A percentile compares a stretch with the other conserved stretches of the same genome.
phyloP scores from a whole-genome alignment of 2,113 vertebrate genomes.

The Galbula dea region DNA sequence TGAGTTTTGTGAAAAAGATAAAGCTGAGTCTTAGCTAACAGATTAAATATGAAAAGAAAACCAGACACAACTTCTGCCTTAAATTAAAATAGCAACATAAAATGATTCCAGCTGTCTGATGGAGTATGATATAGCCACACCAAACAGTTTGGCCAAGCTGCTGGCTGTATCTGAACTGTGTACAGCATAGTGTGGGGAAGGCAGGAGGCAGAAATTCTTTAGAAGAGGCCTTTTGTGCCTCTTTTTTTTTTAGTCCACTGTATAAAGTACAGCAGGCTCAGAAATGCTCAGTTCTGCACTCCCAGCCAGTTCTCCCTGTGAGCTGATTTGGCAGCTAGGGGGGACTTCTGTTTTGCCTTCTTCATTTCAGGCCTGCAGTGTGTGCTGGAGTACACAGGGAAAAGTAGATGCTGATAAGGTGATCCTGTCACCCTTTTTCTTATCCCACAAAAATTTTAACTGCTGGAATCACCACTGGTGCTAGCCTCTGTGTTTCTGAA shows the following conservation, averaged over 20 bases:
- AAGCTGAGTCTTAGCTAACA: slow-evolving; percentile 13
- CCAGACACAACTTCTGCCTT: slow-evolving; percentile 30
- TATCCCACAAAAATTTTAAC: neutral
- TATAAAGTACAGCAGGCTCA: neutral
- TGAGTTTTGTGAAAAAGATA: neutral
- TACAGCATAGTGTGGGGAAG: neutral
- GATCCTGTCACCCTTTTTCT: neutral
- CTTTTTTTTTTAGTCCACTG: neutral
- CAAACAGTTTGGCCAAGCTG: slow-evolving; percentile 20
- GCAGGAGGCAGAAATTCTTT: neutral
- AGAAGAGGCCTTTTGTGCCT: neutral
- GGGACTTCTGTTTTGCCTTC: neutral
- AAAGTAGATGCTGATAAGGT: neutral
- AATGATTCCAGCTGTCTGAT: slow-evolving; percentile 40
- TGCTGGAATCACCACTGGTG: neutral
- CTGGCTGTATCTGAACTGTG: neutral
- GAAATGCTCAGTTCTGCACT: neutral
- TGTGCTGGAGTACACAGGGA: neutral
- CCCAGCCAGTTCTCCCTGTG: neutral
- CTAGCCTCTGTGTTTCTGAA: neutral
- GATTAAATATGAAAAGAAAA: slow-evolving; percentile 52
- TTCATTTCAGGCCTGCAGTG: neutral
- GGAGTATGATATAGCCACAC: slow-evolving; percentile 11
- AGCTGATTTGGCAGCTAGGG: neutral
- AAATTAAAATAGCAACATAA: slow-evolving; percentile 58